phyloP scores from a whole-genome alignment of 2,888 invertebrate species.

The Diabrotica balteata region DNA sequence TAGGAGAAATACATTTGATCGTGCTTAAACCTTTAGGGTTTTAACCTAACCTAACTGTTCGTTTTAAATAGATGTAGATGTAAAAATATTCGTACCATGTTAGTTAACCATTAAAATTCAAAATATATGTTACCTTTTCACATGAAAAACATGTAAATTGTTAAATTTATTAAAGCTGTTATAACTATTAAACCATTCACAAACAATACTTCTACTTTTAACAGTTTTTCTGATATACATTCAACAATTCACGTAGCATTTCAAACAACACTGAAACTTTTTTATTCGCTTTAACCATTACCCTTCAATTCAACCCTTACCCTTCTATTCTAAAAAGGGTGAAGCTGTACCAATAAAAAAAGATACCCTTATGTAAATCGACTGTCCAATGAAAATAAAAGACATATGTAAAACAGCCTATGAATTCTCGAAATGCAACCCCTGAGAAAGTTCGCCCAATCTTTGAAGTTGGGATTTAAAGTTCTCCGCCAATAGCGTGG shows the following conservation, averaged over 20 bases:
- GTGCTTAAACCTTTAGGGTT: no score
- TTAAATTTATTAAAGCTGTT: no score
- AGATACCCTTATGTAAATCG: conserved; percentile 50
- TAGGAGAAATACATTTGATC: no score
- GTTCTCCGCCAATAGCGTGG: conserved; percentile 50
- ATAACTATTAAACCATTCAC: no score
- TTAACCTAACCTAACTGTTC: no score
- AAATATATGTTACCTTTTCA: no score
- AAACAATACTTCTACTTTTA: no score
- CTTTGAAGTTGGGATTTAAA: conserved; percentile 41
- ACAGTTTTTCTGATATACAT: background rate
- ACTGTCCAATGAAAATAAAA: conserved; percentile 43
- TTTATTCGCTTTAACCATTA: conserved; percentile 13
- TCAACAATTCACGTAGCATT: background rate
- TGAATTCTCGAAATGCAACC: conserved; percentile 31
- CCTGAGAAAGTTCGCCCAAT: conserved; percentile 25
- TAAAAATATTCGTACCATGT: no score
- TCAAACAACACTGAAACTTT: conserved; percentile 1
- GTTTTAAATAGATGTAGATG: no score
- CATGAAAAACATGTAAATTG: no score
- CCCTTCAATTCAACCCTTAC: conserved; percentile 34
- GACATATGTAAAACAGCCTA: conserved; percentile 47
- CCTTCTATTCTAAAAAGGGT: conserved; percentile 31
- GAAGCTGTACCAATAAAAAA: conserved; percentile 36
- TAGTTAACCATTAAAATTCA: no score